A percentile compares a stretch with the other conserved stretches of the same genome.
Conservation (phyloP, 2,797 vertebrate genomes). For the Setipinna tenuifilis region DNA sequence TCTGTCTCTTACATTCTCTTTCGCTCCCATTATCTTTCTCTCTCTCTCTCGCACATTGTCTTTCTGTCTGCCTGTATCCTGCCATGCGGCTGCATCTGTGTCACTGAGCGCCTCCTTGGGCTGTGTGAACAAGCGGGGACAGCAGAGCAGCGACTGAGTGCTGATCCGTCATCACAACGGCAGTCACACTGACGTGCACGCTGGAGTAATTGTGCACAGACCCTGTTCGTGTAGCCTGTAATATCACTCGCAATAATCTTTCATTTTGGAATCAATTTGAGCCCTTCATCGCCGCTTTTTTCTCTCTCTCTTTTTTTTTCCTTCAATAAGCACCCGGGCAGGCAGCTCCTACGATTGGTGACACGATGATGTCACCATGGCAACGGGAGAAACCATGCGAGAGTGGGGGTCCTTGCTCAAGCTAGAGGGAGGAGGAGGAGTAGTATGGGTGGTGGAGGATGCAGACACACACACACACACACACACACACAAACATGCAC, state of each 20-base stretch:
- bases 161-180: background rate
- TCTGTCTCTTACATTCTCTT: too few relatives aligned
- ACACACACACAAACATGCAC: background rate
- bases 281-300: conserved; percentile 38
- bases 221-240: conserved; percentile 27
- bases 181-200: background rate
- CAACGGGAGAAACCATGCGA: conserved; percentile 67
- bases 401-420: conserved; percentile 19
- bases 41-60: background rate
- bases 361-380: conserved; percentile 64
- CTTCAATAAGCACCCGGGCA: conserved; percentile 40
- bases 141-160: background rate
- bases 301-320: background rate
- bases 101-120: background rate
- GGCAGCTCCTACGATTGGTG: conserved; percentile 50
- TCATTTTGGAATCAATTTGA: conserved; percentile 44
- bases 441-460: conserved; percentile 32
- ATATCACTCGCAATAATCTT: conserved; percentile 40
- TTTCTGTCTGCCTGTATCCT: background rate
- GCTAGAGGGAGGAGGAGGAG: conserved; percentile 27
- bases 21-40: too few relatives aligned
- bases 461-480: conserved; percentile 16
- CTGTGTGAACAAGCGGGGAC: background rate
- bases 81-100: background rate
- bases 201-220: background rate